Conservation (phyloP, 2,797 vertebrate genomes). For the Anolis apletophallus region DNA sequence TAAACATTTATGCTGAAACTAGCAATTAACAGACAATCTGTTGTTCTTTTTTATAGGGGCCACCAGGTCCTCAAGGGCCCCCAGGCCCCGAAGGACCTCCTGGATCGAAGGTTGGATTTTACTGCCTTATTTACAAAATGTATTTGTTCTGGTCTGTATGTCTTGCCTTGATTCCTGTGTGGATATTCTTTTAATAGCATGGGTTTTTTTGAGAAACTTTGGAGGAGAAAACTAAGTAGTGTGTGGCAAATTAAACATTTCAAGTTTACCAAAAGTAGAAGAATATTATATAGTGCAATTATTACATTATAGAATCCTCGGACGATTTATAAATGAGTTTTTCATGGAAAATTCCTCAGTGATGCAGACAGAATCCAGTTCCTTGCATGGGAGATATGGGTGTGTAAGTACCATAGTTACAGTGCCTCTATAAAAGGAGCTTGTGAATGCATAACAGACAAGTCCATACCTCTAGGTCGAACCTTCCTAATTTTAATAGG, state of each 20-base stretch:
- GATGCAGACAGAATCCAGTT: background rate
- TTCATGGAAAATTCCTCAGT: background rate
- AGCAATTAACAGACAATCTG: background rate
- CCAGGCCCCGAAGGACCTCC: slow-evolving; percentile 83
- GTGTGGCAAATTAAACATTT: background rate
- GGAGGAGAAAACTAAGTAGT: background rate
- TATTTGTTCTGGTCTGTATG: rapidly evolving
- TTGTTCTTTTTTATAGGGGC: slow-evolving; percentile 80
- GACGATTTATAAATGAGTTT: background rate
- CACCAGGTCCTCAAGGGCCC: slow-evolving; percentile 88
- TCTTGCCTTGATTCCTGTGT: background rate
- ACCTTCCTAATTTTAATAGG: too few species aligned
- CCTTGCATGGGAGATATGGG: too few species aligned
- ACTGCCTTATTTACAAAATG: background rate
- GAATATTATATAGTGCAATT: background rate
- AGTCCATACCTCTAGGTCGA: too few species aligned
- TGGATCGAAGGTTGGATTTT: slow-evolving; percentile 85
- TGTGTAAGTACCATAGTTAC: too few species aligned
- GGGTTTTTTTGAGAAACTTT: background rate
- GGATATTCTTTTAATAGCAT: background rate
- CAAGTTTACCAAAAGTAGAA: background rate
- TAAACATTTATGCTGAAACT: background rate
- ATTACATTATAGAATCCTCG: background rate
- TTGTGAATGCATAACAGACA: too few species aligned
- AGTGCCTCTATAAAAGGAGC: too few species aligned